Conservation (phyloP, 1,140 invertebrate species). For the Cydia fagiglandana region DNA sequence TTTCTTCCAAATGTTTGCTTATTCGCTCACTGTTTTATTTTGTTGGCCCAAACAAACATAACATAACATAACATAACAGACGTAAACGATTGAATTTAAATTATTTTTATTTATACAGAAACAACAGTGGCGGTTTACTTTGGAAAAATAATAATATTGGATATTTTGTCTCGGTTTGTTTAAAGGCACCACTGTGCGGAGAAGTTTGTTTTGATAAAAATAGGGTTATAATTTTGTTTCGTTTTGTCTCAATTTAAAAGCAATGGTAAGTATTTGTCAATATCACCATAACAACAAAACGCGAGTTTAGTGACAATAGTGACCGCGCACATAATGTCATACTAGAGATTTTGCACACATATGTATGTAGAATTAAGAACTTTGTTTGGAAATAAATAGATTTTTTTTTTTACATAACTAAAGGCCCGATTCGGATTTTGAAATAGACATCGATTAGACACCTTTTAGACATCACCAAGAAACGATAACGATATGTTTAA, state of each 20-base stretch:
- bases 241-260: background rate
- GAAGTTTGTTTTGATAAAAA: constrained; percentile 2
- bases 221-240: background rate
- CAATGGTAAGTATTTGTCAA: too few species aligned
- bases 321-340: too few species aligned
- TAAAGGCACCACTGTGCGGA: background rate
- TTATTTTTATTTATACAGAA: constrained; percentile 16
- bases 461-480: too few species aligned
- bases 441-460: too few species aligned
- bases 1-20: constrained; percentile 17
- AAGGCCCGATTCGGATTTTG: too few species aligned
- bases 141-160: constrained; percentile 4
- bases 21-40: background rate
- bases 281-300: too few species aligned
- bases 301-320: too few species aligned
- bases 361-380: too few species aligned
- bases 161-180: constrained; percentile 1
- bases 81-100: constrained; percentile 2
- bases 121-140: background rate
- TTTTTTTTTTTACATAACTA: too few species aligned
- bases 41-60: constrained; percentile 2
- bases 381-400: too few species aligned
- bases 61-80: constrained; percentile 9
- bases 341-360: too few species aligned
- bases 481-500: too few species aligned